Evolutionary conservation across 2,797 vertebrate species (phyloP).

Genomic region (Bucorvus abyssinicus): DNA sequence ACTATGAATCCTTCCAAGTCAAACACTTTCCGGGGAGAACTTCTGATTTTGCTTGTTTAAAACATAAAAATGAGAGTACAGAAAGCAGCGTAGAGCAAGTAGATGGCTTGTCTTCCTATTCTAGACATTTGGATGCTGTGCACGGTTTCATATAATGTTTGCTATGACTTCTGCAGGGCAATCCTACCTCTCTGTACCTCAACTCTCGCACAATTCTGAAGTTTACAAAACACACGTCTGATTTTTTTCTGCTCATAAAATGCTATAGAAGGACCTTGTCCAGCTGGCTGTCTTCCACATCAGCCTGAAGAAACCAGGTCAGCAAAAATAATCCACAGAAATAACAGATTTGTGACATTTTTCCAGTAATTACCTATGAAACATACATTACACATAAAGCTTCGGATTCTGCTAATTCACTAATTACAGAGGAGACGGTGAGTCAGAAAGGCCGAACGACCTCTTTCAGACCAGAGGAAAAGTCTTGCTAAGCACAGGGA

Average conservation of each 20-base stretch:
- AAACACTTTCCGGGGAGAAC: neutral
- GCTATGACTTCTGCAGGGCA: neutral
- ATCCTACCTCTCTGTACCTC: neutral
- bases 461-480: neutral
- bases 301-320: neutral
- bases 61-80: neutral
- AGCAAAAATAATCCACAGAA: neutral
- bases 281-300: neutral
- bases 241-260: neutral
- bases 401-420: neutral
- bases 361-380: neutral
- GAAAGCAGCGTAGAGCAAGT: neutral
- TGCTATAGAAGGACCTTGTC: neutral
- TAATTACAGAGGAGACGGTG: neutral
- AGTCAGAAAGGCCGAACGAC: neutral
- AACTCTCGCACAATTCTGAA: neutral
- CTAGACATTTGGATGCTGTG: neutral
- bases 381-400: neutral
- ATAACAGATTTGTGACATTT: neutral
- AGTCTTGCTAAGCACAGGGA: neutral
- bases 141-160: neutral
- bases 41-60: neutral
- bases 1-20: neutral
- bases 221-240: neutral
- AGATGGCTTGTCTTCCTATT: neutral